phyloP scores from a whole-genome alignment of 2,113 vertebrate genomes.

The Mionectes macconnelli region DNA sequence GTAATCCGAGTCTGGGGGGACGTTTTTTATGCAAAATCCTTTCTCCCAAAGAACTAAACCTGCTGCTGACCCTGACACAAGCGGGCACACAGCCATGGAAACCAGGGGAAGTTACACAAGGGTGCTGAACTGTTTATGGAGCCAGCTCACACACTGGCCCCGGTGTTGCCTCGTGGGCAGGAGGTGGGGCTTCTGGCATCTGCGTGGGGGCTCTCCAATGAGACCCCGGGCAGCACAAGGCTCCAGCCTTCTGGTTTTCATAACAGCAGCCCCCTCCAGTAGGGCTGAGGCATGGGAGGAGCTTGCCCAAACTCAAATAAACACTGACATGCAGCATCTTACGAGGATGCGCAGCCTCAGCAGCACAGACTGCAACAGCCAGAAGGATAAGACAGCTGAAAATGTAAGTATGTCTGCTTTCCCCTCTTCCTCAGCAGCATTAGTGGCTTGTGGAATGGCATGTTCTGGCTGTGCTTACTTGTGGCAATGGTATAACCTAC shows the following conservation, averaged over 20 bases:
- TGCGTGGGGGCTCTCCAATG: background rate
- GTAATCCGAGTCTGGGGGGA: background rate
- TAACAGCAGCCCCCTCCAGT: background rate
- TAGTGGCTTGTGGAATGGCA: background rate
- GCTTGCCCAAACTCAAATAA: background rate
- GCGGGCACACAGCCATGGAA: background rate
- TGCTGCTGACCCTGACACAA: background rate
- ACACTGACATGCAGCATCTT: background rate
- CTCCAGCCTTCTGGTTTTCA: background rate
- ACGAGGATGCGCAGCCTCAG: background rate
- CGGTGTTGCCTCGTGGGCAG: background rate
- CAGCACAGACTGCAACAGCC: background rate
- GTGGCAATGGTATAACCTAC: background rate
- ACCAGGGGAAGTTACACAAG: background rate
- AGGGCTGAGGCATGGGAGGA: background rate
- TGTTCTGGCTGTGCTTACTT: background rate
- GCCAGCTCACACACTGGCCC: background rate
- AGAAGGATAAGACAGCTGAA: background rate
- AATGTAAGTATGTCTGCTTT: background rate
- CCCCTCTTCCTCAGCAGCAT: background rate
- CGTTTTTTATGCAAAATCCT: background rate
- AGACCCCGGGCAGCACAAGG: background rate
- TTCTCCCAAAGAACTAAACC: background rate
- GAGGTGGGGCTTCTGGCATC: background rate
- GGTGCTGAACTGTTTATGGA: background rate